These are phyloP conservation scores for Phalanger gymnotis DNA, from an alignment of 2,797 vertebrate species.

Conservation along the genomic window DNA sequence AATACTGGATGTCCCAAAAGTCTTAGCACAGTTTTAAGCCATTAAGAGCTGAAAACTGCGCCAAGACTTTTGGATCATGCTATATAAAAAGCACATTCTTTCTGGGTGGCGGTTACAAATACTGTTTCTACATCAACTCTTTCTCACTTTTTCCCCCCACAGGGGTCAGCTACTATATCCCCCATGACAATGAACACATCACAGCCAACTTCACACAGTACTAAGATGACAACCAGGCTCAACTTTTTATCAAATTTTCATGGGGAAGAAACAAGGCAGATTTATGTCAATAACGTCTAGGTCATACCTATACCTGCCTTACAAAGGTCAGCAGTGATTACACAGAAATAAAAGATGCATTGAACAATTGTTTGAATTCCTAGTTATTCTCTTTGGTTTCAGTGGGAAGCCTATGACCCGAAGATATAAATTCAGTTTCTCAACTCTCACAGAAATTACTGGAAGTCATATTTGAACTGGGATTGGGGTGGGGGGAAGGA, in stretches of 20 bases:
- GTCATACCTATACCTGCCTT: too few relatives aligned
- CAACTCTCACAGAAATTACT: neutral
- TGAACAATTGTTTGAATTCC: neutral
- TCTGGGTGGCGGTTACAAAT: accelerated
- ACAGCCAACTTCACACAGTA: conserved; percentile 82
- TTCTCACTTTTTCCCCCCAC: neutral
- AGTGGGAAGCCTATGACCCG: neutral
- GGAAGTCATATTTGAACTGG: neutral
- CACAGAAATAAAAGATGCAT: conserved; percentile 37
- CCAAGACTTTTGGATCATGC: neutral
- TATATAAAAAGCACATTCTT: neutral
- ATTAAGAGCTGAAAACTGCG: neutral
- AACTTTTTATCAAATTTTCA: neutral
- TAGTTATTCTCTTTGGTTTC: neutral
- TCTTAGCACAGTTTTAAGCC: neutral
- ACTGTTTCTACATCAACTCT: neutral
- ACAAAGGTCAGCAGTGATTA: neutral
- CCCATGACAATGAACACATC: conserved; percentile 72
- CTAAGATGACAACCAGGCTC: conserved; percentile 20
- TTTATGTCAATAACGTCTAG: neutral
- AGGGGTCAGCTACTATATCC: conserved; percentile 81
- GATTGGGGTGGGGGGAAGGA: too few relatives aligned
- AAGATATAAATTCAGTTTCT: conserved; percentile 13
- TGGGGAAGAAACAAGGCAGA: neutral
- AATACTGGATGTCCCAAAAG: neutral